Evolutionary conservation across 2,888 invertebrate species (phyloP), one percentile per base, ranked within the genome.

Genomic region (Tachina grossa): DNA sequence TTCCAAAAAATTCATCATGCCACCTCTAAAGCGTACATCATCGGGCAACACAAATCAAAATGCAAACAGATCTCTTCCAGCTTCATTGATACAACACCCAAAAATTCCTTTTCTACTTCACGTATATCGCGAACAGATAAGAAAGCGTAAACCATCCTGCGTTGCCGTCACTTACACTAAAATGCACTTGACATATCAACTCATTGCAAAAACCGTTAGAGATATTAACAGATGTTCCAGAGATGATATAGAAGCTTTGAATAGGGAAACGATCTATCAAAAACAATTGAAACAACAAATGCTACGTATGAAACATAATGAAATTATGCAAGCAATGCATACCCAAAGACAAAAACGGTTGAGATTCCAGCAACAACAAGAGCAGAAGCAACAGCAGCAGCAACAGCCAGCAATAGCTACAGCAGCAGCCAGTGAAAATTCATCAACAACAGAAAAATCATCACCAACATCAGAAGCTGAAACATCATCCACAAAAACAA

Each of bases 101-200:
- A n/a, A 16, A 19, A 16, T 51, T 9, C 16, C n/a, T 57, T 4
- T 11, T 45, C 9, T 79, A 79, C 31, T 9, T 31, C 1, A 55
- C 79, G 11, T 83, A 55, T 49, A 55, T 74, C 78, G 79, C 19
- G 51, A 43, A 22, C 43, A 75, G 74, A 69, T 79, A 16, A 68
- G 49, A 51, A 83, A 55, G 43, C 83, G 78, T 16, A 74, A 68
- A 10, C 2, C 14, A 16, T n/a, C 72, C 1, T 43, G 0, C 41
- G 69, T 74, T 19, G 31, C 31, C 22, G 51, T 72, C 2, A 31
- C 66, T 9, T 19, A 13, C 9, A 57, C 74, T 13, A 84, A 84
- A 71, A 22, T 53, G 9, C 16, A 51, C 19, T 65, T 84, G 19
- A 84, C 80, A 31, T 41, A 71, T n/a, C 45, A 71, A 45, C 68